phyloP scores from a whole-genome alignment of 2,113 vertebrate species.

The Nematolebias whitei region DNA sequence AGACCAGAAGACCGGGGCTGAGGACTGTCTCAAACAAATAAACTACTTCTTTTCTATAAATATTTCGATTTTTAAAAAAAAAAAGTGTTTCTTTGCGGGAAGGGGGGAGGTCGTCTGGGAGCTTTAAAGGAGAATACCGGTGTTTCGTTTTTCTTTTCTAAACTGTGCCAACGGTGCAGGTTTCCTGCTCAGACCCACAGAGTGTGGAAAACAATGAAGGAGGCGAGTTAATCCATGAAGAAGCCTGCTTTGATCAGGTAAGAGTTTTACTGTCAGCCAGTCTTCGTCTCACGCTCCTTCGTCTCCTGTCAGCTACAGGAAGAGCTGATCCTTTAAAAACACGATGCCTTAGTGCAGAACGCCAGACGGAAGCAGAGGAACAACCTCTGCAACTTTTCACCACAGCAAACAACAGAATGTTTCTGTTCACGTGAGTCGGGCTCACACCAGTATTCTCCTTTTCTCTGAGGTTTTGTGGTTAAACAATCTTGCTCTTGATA shows the following conservation, averaged over 20 bases:
- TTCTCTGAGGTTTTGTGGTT: conserved; percentile 62
- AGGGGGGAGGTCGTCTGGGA: conserved; percentile 14
- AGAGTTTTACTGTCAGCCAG: background rate
- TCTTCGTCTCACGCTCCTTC: background rate
- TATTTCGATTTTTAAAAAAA: conserved; percentile 63
- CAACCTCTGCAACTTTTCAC: too few species aligned
- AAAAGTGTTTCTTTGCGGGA: conserved; percentile 83
- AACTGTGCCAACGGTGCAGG: conserved; percentile 39
- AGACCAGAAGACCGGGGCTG: conserved; percentile 70
- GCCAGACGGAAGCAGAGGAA: background rate
- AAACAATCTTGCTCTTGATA: conserved; percentile 87
- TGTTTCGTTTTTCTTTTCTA: conserved; percentile 7
- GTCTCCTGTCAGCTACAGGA: conserved; percentile 10
- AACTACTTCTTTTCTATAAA: conserved; percentile 85
- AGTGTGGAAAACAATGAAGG: background rate
- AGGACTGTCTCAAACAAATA: conserved; percentile 44
- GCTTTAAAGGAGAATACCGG: conserved; percentile 66
- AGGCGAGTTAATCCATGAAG: background rate
- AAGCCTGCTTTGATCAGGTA: background rate
- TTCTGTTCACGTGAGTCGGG: background rate
- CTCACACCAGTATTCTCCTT: conserved; percentile 62
- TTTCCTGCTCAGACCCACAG: background rate
- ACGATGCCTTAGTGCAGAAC: background rate
- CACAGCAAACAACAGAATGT: too few species aligned
- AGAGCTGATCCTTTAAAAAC: conserved; percentile 11